Percentiles rank a stretch among this genome's conserved stretches.
These are phyloP conservation scores for Pterois miles DNA, from an alignment of 2,797 vertebrate species.

Conservation along the genomic window DNA sequence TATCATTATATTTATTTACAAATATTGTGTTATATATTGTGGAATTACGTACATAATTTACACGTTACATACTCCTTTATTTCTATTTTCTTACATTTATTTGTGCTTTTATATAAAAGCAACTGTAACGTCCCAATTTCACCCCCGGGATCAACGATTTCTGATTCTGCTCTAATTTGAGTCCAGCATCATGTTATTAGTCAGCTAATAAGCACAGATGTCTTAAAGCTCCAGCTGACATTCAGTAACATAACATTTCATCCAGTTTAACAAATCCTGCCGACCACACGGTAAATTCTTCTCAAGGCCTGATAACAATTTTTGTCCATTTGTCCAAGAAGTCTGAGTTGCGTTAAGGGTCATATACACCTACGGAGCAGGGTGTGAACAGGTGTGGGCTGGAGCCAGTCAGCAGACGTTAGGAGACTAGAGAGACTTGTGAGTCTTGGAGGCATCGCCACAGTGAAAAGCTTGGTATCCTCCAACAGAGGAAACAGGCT, in stretches of 20 bases:
- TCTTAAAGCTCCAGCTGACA: neutral
- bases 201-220: fast-evolving
- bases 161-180: neutral
- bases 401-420: constrained; percentile 41
- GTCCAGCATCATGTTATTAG: neutral
- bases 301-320: neutral
- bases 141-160: too few relatives aligned
- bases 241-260: neutral
- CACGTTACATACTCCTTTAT: too few relatives aligned
- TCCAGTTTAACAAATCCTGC: neutral
- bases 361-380: neutral
- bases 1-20: too few relatives aligned
- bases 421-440: constrained; percentile 42
- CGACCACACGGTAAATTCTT: neutral
- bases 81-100: too few relatives aligned
- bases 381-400: constrained; percentile 49
- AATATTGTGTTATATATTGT: too few relatives aligned
- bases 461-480: constrained; percentile 72
- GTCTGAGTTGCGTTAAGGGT: neutral
- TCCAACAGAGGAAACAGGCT: constrained; percentile 79
- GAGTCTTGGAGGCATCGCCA: constrained; percentile 70
- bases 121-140: too few relatives aligned
- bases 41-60: too few relatives aligned
- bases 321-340: neutral
- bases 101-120: too few relatives aligned